These are phyloP conservation scores for Alectura lathami DNA, from an alignment of 2,113 vertebrate genomes.

Conservation along the genomic window DNA sequence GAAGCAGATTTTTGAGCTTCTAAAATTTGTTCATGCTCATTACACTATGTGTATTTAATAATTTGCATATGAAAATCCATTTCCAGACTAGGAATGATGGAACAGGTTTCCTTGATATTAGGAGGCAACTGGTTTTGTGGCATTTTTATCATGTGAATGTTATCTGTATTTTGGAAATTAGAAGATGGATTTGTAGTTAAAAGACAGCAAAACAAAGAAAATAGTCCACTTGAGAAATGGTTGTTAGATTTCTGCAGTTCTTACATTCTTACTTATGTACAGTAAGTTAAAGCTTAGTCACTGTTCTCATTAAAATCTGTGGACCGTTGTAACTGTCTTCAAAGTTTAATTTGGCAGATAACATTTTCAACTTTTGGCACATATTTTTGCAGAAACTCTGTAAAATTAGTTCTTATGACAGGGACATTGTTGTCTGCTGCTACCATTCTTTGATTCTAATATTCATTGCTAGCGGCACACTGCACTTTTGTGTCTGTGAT, in stretches of 20 bases:
- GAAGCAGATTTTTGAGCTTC: neutral
- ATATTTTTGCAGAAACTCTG: slow-evolving; percentile 12
- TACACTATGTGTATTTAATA: neutral
- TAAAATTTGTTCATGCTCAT: neutral
- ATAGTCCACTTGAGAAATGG: neutral
- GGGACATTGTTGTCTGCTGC: neutral
- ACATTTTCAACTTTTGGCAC: neutral
- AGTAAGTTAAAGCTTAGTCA: neutral
- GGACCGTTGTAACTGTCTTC: neutral
- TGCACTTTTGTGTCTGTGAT: neutral
- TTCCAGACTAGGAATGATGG: neutral
- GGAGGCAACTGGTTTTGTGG: neutral
- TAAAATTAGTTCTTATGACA: neutral
- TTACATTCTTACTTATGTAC: neutral
- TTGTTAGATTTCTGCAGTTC: neutral
- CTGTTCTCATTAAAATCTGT: neutral
- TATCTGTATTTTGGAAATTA: neutral
- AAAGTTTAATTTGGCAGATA: neutral
- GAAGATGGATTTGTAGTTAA: neutral
- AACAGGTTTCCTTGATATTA: neutral
- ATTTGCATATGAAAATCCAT: neutral
- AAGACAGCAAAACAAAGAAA: neutral
- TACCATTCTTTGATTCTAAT: neutral
- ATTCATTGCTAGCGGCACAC: neutral
- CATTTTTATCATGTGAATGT: neutral